Conservation (phyloP, 2,113 vertebrate genomes). For the Misgurnus mizolepis region DNA sequence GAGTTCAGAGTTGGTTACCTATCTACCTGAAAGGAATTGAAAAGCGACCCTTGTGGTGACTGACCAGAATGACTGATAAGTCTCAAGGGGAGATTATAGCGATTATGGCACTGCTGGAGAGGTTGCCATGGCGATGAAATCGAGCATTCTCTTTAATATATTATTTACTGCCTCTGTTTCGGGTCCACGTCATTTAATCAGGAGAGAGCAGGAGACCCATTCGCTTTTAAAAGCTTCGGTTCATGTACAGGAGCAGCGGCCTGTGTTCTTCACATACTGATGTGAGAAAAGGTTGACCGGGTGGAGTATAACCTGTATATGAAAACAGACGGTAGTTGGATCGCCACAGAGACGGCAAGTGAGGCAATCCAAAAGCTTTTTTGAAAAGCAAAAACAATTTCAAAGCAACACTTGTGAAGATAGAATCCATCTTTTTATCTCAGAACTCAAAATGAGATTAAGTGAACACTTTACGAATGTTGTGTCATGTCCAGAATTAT, state of each 20-base stretch:
- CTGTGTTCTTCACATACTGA: neutral
- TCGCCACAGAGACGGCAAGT: neutral
- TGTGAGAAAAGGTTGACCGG: neutral
- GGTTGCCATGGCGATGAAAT: slow-evolving; percentile 87
- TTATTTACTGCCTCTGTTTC: slow-evolving; percentile 82
- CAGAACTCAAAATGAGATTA: no score
- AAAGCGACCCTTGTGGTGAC: slow-evolving; percentile 75
- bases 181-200: slow-evolving; percentile 82
- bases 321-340: neutral
- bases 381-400: neutral
- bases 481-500: no score
- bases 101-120: slow-evolving; percentile 78
- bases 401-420: neutral
- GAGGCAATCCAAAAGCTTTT: neutral
- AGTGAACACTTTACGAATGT: no score
- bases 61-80: slow-evolving; percentile 85
- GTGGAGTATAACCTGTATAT: slow-evolving; percentile 12
- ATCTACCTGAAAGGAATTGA: slow-evolving; percentile 73
- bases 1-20: slow-evolving; percentile 63
- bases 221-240: slow-evolving; percentile 62
- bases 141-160: slow-evolving; percentile 83
- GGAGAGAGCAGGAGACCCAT: slow-evolving; percentile 62
- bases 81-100: slow-evolving; percentile 71
- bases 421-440: no score
- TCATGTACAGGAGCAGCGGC: slow-evolving; percentile 18